Percentiles rank a stretch among this genome's conserved stretches.
Conservation (phyloP, 1,140 invertebrate genomes). For the Drosophila kepulauana region DNA sequence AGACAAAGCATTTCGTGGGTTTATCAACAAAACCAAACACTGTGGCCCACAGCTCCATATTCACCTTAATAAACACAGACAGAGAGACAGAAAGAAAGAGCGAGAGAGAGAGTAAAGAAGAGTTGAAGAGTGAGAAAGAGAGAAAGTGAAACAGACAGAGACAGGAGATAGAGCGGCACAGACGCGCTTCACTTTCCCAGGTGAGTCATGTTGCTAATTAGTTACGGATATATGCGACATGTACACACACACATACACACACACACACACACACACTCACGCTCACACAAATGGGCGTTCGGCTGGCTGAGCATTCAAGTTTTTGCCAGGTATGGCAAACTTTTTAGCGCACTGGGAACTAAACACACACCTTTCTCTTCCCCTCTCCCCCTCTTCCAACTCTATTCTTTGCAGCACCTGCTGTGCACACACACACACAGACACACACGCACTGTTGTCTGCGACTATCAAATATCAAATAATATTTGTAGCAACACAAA, state of each 20-base stretch:
- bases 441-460: slow-evolving; percentile 1
- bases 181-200: slow-evolving; percentile 47
- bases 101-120: not conserved
- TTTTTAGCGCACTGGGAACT: slow-evolving; percentile 56
- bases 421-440: not conserved
- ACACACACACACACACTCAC: slow-evolving; percentile 15
- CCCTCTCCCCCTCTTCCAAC: too few relatives aligned
- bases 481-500: slow-evolving; percentile 61
- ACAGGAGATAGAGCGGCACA: not conserved
- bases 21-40: slow-evolving; percentile 45
- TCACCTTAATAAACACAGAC: slow-evolving; percentile 44
- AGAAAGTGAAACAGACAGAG: not conserved
- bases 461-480: slow-evolving; percentile 58
- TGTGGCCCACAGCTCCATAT: slow-evolving; percentile 29
- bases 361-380: not conserved
- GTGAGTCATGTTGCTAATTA: slow-evolving; percentile 80
- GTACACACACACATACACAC: slow-evolving; percentile 21
- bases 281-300: slow-evolving; percentile 21
- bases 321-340: slow-evolving; percentile 48
- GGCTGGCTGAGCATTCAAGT: slow-evolving; percentile 40
- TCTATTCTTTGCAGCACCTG: too few relatives aligned
- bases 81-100: not conserved
- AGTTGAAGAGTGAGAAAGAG: not conserved
- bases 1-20: slow-evolving; percentile 69
- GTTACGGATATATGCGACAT: slow-evolving; percentile 76